Conservation (phyloP, 2,113 vertebrate genomes). For the Elgaria multicarinata region DNA sequence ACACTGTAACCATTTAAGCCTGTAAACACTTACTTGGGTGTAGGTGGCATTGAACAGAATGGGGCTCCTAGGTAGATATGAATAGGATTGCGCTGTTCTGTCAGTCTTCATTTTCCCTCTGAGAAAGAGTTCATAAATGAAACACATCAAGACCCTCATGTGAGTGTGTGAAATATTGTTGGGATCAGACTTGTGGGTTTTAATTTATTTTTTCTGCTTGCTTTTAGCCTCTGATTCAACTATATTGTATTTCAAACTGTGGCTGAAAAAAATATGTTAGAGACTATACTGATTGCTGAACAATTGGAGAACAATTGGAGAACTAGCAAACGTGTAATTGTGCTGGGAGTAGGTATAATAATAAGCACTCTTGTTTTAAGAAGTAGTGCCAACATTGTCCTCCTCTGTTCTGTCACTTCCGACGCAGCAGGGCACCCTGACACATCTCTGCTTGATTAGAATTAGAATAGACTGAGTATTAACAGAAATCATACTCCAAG, state of each 20-base stretch:
- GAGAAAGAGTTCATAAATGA: not conserved
- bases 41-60: no score
- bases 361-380: not conserved
- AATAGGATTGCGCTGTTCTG: not conserved
- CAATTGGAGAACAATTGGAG: not conserved
- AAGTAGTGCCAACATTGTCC: not conserved
- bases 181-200: not conserved
- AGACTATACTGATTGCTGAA: not conserved
- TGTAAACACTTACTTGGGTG: not conserved
- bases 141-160: not conserved
- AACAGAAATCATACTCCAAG: not conserved
- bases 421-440: not conserved
- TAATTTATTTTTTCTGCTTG: not conserved
- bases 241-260: not conserved
- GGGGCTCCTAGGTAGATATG: no score
- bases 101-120: not conserved
- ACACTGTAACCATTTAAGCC: not conserved
- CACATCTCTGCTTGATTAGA: not conserved
- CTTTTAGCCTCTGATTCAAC: not conserved
- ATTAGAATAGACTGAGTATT: not conserved
- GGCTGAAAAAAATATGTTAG: slow-evolving; percentile 1
- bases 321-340: not conserved
- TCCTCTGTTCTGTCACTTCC: not conserved
- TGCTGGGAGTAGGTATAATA: not conserved
- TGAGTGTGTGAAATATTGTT: not conserved